These are phyloP conservation scores for Caloenas nicobarica DNA, from an alignment of 2,113 vertebrate species.

Conservation along the genomic window DNA sequence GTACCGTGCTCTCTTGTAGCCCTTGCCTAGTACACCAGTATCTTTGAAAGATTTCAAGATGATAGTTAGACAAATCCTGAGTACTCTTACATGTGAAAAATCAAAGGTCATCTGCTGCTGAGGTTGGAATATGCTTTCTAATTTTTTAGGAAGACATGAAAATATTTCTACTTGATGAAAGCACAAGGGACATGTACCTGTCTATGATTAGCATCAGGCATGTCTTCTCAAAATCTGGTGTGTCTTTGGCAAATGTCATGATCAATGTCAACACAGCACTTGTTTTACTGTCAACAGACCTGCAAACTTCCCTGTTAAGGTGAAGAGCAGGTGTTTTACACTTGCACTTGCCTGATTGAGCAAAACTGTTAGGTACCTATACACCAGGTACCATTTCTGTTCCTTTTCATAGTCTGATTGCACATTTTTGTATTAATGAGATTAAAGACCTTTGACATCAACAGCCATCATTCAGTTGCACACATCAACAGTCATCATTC, in stretches of 20 bases:
- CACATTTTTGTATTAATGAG: neutral
- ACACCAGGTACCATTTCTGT: neutral
- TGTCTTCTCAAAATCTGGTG: neutral
- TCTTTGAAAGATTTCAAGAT: neutral
- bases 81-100: neutral
- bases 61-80: constrained; percentile 12
- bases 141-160: neutral
- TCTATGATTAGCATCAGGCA: neutral
- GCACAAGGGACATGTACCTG: neutral
- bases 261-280: neutral
- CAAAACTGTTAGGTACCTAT: neutral
- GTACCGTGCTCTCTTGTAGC: neutral
- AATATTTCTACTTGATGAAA: neutral
- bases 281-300: neutral
- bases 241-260: neutral
- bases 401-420: neutral
- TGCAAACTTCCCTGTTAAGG: neutral
- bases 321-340: neutral
- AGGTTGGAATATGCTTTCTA: neutral
- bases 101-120: constrained; percentile 35
- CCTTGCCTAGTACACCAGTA: neutral
- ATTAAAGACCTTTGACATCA: neutral
- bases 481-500: neutral
- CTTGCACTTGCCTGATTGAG: neutral
- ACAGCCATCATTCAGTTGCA: neutral